Percentiles rank a stretch among this genome's conserved stretches.
These are phyloP conservation scores for Hozukius guyotensis DNA, from an alignment of 2,797 vertebrate species.

Conservation along the genomic window DNA sequence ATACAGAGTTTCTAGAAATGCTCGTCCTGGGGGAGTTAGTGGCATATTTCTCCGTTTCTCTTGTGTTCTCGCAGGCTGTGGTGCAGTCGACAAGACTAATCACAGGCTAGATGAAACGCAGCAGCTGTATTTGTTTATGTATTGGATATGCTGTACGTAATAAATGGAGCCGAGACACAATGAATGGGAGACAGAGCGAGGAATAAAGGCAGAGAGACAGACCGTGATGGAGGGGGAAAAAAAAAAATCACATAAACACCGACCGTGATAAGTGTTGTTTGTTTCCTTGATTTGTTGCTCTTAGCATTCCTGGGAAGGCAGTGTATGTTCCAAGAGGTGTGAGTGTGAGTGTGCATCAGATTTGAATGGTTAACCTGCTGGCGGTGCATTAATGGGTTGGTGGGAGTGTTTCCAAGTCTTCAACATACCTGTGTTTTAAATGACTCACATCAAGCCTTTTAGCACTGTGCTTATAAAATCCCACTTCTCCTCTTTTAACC, in stretches of 20 bases:
- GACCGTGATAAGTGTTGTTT: slow-evolving; percentile 50
- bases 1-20: slow-evolving; percentile 43
- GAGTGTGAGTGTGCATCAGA: background rate
- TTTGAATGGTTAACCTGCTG: slow-evolving; percentile 52
- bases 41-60: slow-evolving; percentile 43
- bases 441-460: slow-evolving; percentile 44
- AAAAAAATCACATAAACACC: slow-evolving; percentile 37
- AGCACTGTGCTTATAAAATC: slow-evolving; percentile 45
- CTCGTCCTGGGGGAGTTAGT: slow-evolving; percentile 44
- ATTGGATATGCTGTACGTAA: slow-evolving; percentile 60
- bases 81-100: slow-evolving; percentile 60
- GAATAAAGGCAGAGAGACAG: slow-evolving; percentile 18
- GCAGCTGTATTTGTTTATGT: slow-evolving; percentile 77
- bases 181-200: slow-evolving; percentile 33
- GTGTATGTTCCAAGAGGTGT: slow-evolving; percentile 1
- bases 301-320: slow-evolving; percentile 33
- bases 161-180: slow-evolving; percentile 53
- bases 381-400: slow-evolving; percentile 37
- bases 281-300: slow-evolving; percentile 49
- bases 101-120: slow-evolving; percentile 59
- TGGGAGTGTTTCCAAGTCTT: slow-evolving; percentile 51
- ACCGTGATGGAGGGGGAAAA: background rate
- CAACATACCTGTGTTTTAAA: slow-evolving; percentile 64
- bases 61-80: slow-evolving; percentile 41
- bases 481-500: slow-evolving; percentile 33